phyloP scores from a whole-genome alignment of 2,797 vertebrate genomes.

The Dendrocincla fuliginosa region DNA sequence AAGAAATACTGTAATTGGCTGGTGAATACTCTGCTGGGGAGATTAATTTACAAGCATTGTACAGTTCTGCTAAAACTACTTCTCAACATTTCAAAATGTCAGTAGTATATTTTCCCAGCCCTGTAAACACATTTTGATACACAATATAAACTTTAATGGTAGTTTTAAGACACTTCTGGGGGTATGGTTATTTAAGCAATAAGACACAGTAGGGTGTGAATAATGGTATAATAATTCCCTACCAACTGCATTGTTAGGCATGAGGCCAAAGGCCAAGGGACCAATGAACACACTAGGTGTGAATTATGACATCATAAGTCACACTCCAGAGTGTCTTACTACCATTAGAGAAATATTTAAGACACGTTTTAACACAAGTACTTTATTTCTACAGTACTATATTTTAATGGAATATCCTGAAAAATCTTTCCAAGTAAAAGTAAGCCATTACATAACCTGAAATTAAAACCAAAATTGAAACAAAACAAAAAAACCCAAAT shows the following conservation, averaged over 20 bases:
- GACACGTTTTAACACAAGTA: conserved; percentile 33
- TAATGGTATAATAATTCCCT: conserved; percentile 68
- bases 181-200: conserved; percentile 55
- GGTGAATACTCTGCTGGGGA: conserved; percentile 42
- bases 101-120: conserved; percentile 63
- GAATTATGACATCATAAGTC: conserved; percentile 65
- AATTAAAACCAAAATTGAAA: neutral
- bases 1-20: conserved; percentile 58
- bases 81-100: conserved; percentile 60
- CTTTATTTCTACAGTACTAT: neutral
- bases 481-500: neutral
- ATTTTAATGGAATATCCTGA: neutral
- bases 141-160: conserved; percentile 70
- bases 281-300: conserved; percentile 51
- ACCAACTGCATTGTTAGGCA: conserved; percentile 68
- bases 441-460: neutral
- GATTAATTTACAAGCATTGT: conserved; percentile 65
- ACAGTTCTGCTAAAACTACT: conserved; percentile 68
- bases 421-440: neutral
- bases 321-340: conserved; percentile 44
- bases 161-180: conserved; percentile 66
- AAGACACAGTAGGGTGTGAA: conserved; percentile 64
- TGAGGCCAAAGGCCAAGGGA: conserved; percentile 47
- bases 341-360: conserved; percentile 55
- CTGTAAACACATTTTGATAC: conserved; percentile 75